phyloP scores from a whole-genome alignment of 2,888 invertebrate genomes.

The Subacronicta megacephala region DNA sequence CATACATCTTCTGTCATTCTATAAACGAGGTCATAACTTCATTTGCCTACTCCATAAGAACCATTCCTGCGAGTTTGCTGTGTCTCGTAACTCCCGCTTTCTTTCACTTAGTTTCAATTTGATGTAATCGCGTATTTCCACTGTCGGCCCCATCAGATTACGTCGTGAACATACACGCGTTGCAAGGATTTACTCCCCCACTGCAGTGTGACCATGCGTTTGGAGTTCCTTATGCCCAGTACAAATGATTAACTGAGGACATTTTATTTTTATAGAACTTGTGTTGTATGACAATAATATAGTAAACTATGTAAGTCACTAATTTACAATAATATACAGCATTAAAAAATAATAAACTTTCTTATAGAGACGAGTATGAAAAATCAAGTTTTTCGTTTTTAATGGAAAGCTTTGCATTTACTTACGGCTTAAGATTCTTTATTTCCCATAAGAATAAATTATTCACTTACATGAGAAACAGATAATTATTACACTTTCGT shows the following conservation, averaged over 20 bases:
- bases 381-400: too few species aligned
- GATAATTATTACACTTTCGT: too few species aligned
- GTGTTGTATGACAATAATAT: too few species aligned
- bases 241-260: not conserved
- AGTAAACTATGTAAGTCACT: too few species aligned
- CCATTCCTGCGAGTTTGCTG: constrained; percentile 16
- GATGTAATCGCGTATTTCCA: constrained; percentile 51
- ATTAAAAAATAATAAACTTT: too few species aligned
- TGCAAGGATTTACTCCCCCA: constrained; percentile 57
- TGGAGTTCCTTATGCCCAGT: not conserved
- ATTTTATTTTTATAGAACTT: too few species aligned
- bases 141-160: constrained; percentile 62
- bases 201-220: constrained; percentile 17
- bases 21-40: constrained; percentile 36
- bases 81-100: constrained; percentile 35
- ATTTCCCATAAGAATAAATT: too few species aligned
- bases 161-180: constrained; percentile 59
- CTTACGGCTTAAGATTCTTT: too few species aligned
- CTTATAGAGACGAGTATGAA: too few species aligned
- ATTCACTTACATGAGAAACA: too few species aligned
- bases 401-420: too few species aligned
- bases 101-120: constrained; percentile 61
- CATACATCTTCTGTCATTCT: constrained; percentile 15
- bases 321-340: too few species aligned
- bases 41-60: constrained; percentile 45